A percentile compares a stretch with the other conserved stretches of the same genome.
Conservation (phyloP, 2,113 vertebrate genomes). For the Urocynchramus pylzowi region DNA sequence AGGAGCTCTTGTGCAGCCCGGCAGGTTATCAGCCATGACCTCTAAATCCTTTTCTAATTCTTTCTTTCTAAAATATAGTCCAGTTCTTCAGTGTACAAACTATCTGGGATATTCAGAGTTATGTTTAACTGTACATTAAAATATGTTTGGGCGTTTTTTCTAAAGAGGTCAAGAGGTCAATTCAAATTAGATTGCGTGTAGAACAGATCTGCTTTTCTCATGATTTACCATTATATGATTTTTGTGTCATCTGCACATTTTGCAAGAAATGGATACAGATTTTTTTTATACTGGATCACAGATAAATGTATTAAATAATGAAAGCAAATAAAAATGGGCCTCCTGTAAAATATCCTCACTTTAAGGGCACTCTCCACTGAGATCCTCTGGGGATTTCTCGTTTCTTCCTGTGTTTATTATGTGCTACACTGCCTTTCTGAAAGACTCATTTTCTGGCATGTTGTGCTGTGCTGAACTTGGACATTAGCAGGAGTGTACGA, state of each 20-base stretch:
- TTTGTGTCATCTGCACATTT: constrained; percentile 18
- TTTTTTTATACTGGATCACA: background rate
- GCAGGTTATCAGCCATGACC: background rate
- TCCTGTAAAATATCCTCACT: background rate
- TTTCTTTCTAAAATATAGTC: background rate
- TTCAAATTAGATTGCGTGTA: background rate
- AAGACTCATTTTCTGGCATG: background rate
- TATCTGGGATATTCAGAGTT: background rate
- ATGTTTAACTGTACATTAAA: background rate
- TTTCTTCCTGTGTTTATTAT: background rate
- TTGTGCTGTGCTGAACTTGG: background rate
- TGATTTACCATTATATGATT: background rate
- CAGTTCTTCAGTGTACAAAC: background rate
- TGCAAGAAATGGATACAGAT: background rate
- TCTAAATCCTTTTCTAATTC: background rate
- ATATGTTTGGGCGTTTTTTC: background rate
- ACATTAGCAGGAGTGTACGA: background rate
- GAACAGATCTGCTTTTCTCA: constrained; percentile 38
- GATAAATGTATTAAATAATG: background rate
- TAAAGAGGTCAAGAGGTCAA: background rate
- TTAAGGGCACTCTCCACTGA: background rate
- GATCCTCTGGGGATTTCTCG: background rate
- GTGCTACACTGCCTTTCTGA: background rate
- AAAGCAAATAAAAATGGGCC: background rate
- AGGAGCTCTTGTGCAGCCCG: background rate